phyloP scores from a whole-genome alignment of 2,113 vertebrate genomes.

The Brachyistius frenatus region DNA sequence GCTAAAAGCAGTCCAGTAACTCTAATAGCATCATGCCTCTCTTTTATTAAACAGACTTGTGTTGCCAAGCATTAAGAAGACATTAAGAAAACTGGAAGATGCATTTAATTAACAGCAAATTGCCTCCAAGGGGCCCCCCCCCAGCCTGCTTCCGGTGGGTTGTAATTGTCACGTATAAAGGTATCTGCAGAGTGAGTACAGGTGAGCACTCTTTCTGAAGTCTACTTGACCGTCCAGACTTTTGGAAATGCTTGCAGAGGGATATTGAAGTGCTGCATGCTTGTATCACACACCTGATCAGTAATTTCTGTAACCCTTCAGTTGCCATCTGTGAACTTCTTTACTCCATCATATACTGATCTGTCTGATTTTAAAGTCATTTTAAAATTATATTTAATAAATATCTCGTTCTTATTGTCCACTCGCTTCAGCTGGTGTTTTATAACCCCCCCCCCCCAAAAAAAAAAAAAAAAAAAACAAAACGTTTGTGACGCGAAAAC shows the following conservation, averaged over 20 bases:
- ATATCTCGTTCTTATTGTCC: slow-evolving; percentile 84
- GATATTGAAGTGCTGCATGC: slow-evolving; percentile 75
- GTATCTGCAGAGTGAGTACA: slow-evolving; percentile 9
- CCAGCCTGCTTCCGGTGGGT: not conserved
- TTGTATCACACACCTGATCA: slow-evolving; percentile 55
- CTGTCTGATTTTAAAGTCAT: slow-evolving; percentile 78
- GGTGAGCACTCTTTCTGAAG: slow-evolving; percentile 13
- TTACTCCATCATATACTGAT: slow-evolving; percentile 76
- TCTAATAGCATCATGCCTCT: slow-evolving; percentile 2
- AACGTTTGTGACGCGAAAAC: too few relatives aligned
- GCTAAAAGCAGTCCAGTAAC: slow-evolving; percentile 30
- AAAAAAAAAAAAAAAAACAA: not conserved
- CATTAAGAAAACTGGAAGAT: slow-evolving; percentile 10
- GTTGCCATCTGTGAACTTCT: slow-evolving; percentile 77
- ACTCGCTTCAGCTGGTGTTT: slow-evolving; percentile 4
- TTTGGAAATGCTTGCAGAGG: slow-evolving; percentile 47
- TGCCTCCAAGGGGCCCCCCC: slow-evolving; percentile 13
- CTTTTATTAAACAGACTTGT: slow-evolving; percentile 18
- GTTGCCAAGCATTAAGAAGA: slow-evolving; percentile 17
- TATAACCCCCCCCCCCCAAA: not conserved
- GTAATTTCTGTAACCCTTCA: slow-evolving; percentile 78
- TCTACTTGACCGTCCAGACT: slow-evolving; percentile 22
- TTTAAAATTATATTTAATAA: slow-evolving; percentile 89
- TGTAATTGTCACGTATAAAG: slow-evolving; percentile 17
- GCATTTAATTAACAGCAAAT: slow-evolving; percentile 5